A percentile compares a stretch with the other conserved stretches of the same genome.
These are phyloP conservation scores for Harmothoe impar DNA, from an alignment of 2,888 invertebrate species.

Conservation along the genomic window DNA sequence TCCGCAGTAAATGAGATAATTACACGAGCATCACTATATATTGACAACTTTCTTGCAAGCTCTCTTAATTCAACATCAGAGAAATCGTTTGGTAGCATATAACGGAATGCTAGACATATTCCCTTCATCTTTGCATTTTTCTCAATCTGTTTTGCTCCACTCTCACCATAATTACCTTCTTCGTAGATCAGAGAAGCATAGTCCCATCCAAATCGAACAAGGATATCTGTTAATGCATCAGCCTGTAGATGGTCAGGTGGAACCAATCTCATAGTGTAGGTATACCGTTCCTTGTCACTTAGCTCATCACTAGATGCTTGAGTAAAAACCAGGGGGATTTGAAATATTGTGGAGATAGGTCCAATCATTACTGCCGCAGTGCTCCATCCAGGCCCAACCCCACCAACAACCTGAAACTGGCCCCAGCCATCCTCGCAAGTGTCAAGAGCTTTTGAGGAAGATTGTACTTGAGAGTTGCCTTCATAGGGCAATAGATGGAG, in stretches of 20 bases:
- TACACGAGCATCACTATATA: not conserved
- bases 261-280: slow-evolving; percentile 39
- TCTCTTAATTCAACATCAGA: not conserved
- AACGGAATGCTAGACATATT: slow-evolving; percentile 34
- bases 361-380: slow-evolving; percentile 31
- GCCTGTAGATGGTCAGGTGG: slow-evolving; percentile 59
- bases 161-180: slow-evolving; percentile 48
- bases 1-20: not conserved
- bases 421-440: not conserved
- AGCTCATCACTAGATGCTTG: slow-evolving; percentile 57
- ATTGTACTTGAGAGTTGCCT: not conserved
- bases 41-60: not conserved
- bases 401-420: slow-evolving; percentile 30
- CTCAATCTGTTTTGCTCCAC: slow-evolving; percentile 43
- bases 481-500: slow-evolving; percentile 68
- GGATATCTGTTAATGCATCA: not conserved
- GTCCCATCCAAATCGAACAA: not conserved
- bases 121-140: slow-evolving; percentile 21
- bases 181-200: slow-evolving; percentile 36
- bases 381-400: slow-evolving; percentile 51
- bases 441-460: not conserved
- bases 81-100: not conserved
- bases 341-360: not conserved
- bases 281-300: slow-evolving; percentile 54
- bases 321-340: slow-evolving; percentile 34